Base-by-base conservation (phyloP, 2,888 invertebrate genomes). In the Andricus quercusramuli region DNA sequence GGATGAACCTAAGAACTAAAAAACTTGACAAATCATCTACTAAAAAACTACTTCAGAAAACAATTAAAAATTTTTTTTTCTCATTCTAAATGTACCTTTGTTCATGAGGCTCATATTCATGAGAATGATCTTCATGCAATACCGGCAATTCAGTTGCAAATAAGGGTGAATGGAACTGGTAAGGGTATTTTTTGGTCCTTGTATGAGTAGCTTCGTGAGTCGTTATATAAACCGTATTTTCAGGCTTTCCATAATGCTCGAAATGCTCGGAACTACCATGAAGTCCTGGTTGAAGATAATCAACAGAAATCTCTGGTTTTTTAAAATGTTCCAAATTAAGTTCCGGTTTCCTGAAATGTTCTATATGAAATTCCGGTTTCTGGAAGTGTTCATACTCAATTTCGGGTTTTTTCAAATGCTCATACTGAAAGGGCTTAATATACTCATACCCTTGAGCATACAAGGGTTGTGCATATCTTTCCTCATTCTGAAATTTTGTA, bases 161-260 rank as follows among this genome's bases (percentile, higher is more conserved):
- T 0, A 78, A 41, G 8, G 86, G 85, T n/a, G 90, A 87, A 82
- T 89, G 85, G 83, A 86, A 85, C 41, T 87, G 83, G 81, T 90
- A 90, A 6, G 91, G 91, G 44, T 87, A 88, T 56, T 90, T 88
- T 41, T 86, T 84, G n/a, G 87, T 88, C 67, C 85, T 86, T 22
- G 85, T 85, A 17, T 82, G 67, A 62, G 83, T 82, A 13, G 86
- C 81, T 77, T 85, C 83, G 15, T 85, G 86, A 6, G 85, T 83
- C 9, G 85, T 85, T 1, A 88, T 77, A 76, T 87, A 87, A 64
- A 86, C 77, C 15, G 86, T 74, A 20, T 87, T 82, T 29, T 83
- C 81, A 3, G 83, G 84, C 15, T 83, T 80, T 56, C 29, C 56
- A 47, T 29, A 47, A 70, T 25, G 25, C 22, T 8, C 29, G 2